These are phyloP conservation scores for Halictus ligatus DNA, from an alignment of 2,888 invertebrate species.

Conservation along the genomic window DNA sequence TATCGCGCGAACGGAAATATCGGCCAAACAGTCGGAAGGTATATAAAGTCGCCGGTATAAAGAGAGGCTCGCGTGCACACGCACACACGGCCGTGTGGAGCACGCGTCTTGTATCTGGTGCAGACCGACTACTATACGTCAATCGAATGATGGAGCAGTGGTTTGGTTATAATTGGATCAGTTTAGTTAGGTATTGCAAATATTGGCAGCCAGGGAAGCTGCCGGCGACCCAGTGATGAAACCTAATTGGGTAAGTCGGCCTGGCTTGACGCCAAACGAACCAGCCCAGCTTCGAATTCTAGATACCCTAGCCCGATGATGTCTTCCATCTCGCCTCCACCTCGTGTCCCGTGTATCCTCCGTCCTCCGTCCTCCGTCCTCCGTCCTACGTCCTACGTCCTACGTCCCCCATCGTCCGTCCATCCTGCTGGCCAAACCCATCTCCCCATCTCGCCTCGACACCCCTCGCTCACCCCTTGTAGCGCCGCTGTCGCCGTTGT, in stretches of 20 bases:
- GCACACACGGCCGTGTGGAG: slow-evolving; percentile 8
- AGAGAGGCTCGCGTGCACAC: not conserved
- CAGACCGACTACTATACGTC: slow-evolving; percentile 64
- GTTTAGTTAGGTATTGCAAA: slow-evolving; percentile 81
- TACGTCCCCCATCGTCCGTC: not conserved
- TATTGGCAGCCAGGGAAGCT: slow-evolving; percentile 82
- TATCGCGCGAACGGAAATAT: slow-evolving; percentile 8
- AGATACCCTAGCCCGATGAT: slow-evolving; percentile 63
- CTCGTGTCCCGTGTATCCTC: not conserved
- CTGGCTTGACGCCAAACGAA: slow-evolving; percentile 80
- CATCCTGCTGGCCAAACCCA: not conserved
- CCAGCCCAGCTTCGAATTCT: slow-evolving; percentile 70
- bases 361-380: not conserved
- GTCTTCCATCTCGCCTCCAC: slow-evolving; percentile 46
- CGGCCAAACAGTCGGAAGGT: not conserved
- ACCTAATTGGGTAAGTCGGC: slow-evolving; percentile 84
- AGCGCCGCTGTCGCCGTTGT: slow-evolving; percentile 1
- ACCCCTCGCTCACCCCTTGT: not conserved
- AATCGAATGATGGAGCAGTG: slow-evolving; percentile 74
- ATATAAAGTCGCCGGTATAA: slow-evolving; percentile 15
- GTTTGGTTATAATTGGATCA: slow-evolving; percentile 81
- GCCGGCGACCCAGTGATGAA: slow-evolving; percentile 82
- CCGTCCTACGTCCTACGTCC: not conserved
- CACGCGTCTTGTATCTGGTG: slow-evolving; percentile 58
- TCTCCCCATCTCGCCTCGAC: not conserved